A percentile compares a stretch with the other conserved stretches of the same genome.
These are phyloP conservation scores for Bruchidius siliquastri DNA, from an alignment of 2,888 invertebrate species.

Conservation along the genomic window DNA sequence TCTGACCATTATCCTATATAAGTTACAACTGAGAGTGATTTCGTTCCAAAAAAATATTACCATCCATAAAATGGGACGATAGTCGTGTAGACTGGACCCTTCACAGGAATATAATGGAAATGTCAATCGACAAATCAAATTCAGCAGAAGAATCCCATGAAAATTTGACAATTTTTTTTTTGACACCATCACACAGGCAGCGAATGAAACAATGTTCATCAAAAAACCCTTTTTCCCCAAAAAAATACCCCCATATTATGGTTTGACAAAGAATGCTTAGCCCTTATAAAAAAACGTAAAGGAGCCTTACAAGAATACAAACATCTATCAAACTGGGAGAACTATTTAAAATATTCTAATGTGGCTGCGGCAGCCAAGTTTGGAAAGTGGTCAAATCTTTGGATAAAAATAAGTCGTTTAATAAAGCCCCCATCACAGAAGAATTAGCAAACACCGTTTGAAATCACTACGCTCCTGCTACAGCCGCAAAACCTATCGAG, in stretches of 20 bases:
- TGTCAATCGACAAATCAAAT: neutral
- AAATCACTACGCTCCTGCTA: too few relatives aligned
- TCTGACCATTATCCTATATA: slow-evolving; percentile 8
- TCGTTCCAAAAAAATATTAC: slow-evolving; percentile 1
- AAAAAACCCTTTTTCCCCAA: slow-evolving; percentile 6
- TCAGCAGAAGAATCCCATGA: too few relatives aligned
- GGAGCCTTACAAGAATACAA: neutral
- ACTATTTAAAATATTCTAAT: slow-evolving; percentile 1
- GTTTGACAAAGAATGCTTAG: slow-evolving; percentile 6
- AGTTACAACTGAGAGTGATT: neutral
- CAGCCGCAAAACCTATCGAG: neutral
- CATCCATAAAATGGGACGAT: slow-evolving; percentile 6
- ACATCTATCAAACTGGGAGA: slow-evolving; percentile 1
- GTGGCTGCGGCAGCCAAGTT: slow-evolving; percentile 5
- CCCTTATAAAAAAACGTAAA: slow-evolving; percentile 4
- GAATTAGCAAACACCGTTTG: too few relatives aligned
- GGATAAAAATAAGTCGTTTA: neutral
- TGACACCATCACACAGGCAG: neutral
- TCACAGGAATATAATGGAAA: neutral
- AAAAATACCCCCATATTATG: neutral
- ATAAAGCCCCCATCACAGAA: neutral
- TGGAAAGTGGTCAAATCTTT: slow-evolving; percentile 3
- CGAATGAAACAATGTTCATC: slow-evolving; percentile 1
- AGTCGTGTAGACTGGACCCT: slow-evolving; percentile 2
- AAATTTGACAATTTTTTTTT: neutral